A percentile compares a stretch with the other conserved stretches of the same genome.
Evolutionary conservation across 2,888 invertebrate species (phyloP).

Genomic region (Melangyna quadrimaculata): DNA sequence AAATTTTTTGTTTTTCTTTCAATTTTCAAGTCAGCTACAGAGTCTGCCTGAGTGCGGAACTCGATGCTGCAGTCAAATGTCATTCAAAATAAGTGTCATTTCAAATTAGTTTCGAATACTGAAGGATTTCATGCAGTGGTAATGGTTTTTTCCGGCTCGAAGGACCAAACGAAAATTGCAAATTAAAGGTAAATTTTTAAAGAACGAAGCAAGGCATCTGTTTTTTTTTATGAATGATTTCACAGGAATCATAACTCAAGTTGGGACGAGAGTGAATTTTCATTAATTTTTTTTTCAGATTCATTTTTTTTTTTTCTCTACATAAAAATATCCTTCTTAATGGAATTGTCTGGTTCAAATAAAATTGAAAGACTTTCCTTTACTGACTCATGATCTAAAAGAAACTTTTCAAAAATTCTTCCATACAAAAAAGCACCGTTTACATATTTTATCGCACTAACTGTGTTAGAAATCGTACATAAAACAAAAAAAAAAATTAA

Average conservation of each 20-base stretch:
- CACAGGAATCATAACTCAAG: background rate
- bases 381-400: background rate
- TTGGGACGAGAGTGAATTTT: constrained; percentile 5
- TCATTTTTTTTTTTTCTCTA: background rate
- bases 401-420: background rate
- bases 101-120: background rate
- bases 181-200: constrained; percentile 1
- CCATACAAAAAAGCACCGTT: background rate
- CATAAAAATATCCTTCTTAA: background rate
- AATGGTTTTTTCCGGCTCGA: constrained; percentile 26
- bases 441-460: constrained; percentile 32
- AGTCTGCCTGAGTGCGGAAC: constrained; percentile 5
- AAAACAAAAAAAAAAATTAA: constrained; percentile 35
- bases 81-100: constrained; percentile 31
- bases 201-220: background rate
- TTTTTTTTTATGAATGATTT: background rate
- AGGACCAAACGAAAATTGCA: constrained; percentile 13
- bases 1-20: background rate
- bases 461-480: constrained; percentile 9
- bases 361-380: background rate
- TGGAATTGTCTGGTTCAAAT: background rate
- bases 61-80: constrained; percentile 25
- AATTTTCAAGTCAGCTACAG: background rate
- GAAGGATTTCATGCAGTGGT: background rate
- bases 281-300: background rate